Base-by-base conservation (phyloP, 2,113 vertebrate genomes). In the Xiphophorus hellerii region DNA sequence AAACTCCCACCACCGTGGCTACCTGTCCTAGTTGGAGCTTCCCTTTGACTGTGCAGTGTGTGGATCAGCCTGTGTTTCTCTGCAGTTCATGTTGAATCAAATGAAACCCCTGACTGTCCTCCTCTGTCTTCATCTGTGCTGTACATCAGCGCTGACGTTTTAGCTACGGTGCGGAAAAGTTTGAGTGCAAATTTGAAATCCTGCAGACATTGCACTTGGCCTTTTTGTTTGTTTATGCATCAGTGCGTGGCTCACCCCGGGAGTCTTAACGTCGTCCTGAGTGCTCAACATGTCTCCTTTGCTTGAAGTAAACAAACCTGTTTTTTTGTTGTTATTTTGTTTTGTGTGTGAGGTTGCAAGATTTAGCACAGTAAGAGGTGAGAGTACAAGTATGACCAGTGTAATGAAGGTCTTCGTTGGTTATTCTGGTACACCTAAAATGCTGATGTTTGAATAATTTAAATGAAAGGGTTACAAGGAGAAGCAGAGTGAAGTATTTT, bases 21-120 rank as follows among this genome's bases (percentile, higher is more conserved):
- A 77, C 86, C 77, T 76, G 78, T 14, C 25, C 33, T 80, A 68
- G 73, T 71, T 66, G 69, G 27, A 44, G 71, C 31, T 28, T 1
- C 22, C 25, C 64, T 71, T 64, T 58, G 62, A 73, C 83, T 66
- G 61, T 69, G 10, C 44, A 48, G 15, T 48, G 17, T 80, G 60
- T 39, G n/a, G 81, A 62, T 67, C 29, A 37, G 33, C 29, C 14
- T 54, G 68, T 20, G 15, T 7, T 48, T 20, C 20, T 15, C 6
- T 14, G 15, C 5, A 33, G 1, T 48, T 20, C 44, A 6, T 48
- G 0, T 62, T 15, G n/a, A 5, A 44, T 9, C 30, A 74, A 58
- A 74, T 3, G 20, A 31, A 22, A 20, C 39, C 25, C 15, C 10
- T 4, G 12, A 33, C 20, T 65, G 14, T 48, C 2, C 4, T 25